Evolutionary conservation across 2,888 invertebrate species (phyloP), one percentile per base, ranked within the genome.

Genomic region (Oxycera nigricornis): DNA sequence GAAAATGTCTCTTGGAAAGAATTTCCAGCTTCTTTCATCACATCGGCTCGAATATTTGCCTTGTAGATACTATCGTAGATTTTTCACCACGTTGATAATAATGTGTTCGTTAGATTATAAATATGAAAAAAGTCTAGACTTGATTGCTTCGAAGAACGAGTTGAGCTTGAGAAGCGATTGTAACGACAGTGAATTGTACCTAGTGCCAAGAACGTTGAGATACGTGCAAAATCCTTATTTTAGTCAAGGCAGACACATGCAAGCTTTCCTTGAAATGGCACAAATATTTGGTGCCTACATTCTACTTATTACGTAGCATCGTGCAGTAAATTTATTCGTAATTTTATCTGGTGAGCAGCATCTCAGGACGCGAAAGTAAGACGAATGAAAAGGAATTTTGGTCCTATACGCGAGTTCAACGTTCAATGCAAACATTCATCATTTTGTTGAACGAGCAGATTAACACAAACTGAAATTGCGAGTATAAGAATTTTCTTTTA

Each of bases 251-350:
- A n/a, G n/a, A n/a, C n/a, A n/a, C n/a, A n/a, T n/a, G n/a, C n/a
- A n/a, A n/a, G n/a, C n/a, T n/a, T n/a, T n/a, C n/a, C n/a, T n/a
- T n/a, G n/a, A n/a, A n/a, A n/a, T n/a, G n/a, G n/a, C n/a, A n/a
- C n/a, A n/a, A n/a, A 22, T 39, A 14, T 39, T 22, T 22, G 24
- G 11, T 55, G 22, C 7, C 14, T 62, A 65, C 65, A 41, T 65
- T 26, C 14, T 65, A 39, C 39, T 39, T 62, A 9, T 39, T 31
- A 62, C 22, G 22, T 62, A 39, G 20, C 14, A 22, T 41, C 14
- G n/a, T n/a, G n/a, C n/a, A n/a, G 65, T 65, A 41, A 65, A 65
- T 65, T 65, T 65, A 41, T 65, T 65, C 65, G 41, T 65, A 65
- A 65, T 65, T 65, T 65, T 20, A 4, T 65, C 39, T 28, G 61